Percentiles rank a stretch among this genome's conserved stretches.
Evolutionary conservation across 2,888 invertebrate genomes (phyloP).

Genomic region (Nebria brevicollis): DNA sequence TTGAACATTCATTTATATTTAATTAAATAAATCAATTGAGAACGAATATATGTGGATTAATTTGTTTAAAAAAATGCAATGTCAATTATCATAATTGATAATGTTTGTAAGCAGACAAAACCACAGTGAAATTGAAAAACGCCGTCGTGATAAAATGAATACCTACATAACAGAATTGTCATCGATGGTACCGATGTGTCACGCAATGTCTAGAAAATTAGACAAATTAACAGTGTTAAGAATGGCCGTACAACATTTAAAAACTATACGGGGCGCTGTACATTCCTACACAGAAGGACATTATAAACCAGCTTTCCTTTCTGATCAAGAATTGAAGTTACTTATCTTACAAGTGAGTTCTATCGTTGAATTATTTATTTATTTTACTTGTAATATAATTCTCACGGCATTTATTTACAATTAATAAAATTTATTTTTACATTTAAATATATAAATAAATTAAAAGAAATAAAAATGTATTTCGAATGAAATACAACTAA

Average conservation of each 20-base stretch:
- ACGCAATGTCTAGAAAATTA: slow-evolving; percentile 90
- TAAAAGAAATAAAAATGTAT: too few species aligned
- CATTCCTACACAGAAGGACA: slow-evolving; percentile 79
- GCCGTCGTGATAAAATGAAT: slow-evolving; percentile 96
- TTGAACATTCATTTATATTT: too few species aligned
- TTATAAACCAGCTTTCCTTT: slow-evolving; percentile 83
- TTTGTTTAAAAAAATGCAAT: too few species aligned
- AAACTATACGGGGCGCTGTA: slow-evolving; percentile 78
- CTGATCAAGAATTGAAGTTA: slow-evolving; percentile 87
- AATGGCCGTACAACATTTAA: slow-evolving; percentile 94
- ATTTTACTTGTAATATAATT: slow-evolving; percentile 23
- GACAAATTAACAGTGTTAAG: slow-evolving; percentile 91
- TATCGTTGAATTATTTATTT: slow-evolving; percentile 15
- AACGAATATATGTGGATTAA: too few species aligned
- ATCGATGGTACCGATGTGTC: slow-evolving; percentile 93
- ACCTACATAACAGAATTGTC: slow-evolving; percentile 91
- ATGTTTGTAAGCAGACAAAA: slow-evolving; percentile 77
- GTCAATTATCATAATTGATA: slow-evolving; percentile 11
- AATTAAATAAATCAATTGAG: too few species aligned
- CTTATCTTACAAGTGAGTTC: slow-evolving; percentile 77
- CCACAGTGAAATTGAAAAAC: slow-evolving; percentile 96
- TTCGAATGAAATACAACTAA: too few species aligned
- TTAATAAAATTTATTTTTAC: neutral
- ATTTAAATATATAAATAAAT: neutral
- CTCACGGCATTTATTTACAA: slow-evolving; percentile 11